Conservation (phyloP, 1,140 invertebrate species). For the Aphelenchoides fujianensis region DNA sequence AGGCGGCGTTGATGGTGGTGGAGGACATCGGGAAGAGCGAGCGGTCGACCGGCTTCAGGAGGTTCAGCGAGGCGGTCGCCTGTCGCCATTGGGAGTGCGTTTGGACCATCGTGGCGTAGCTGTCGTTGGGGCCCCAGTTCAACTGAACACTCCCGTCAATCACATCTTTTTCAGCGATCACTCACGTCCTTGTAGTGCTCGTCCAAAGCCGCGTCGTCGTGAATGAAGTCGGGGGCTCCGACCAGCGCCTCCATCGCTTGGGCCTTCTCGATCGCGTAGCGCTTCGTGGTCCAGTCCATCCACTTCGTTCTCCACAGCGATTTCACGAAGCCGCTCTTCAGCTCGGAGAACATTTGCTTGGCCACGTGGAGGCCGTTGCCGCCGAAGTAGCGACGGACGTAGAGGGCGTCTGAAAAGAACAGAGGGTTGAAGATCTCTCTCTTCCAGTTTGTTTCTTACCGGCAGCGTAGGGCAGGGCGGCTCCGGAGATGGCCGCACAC, state of each 20-base stretch:
- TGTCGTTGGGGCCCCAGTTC: not conserved
- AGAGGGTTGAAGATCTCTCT: too few species aligned
- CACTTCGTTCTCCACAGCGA: not conserved
- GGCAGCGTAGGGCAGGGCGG: too few species aligned
- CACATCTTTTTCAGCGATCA: not conserved
- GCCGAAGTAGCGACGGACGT: not conserved
- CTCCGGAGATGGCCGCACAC: too few species aligned
- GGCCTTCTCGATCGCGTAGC: conserved; percentile 14
- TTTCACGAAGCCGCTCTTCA: conserved; percentile 7
- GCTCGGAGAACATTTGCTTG: conserved; percentile 15
- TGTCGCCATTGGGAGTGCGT: conserved; percentile 15
- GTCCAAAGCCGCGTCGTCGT: conserved; percentile 10
- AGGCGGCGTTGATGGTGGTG: conserved; percentile 14
- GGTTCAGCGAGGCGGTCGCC: not conserved
- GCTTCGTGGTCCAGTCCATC: conserved; percentile 19
- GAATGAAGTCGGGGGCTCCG: conserved; percentile 10
- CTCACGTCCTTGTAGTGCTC: conserved; percentile 27
- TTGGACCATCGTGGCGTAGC: conserved; percentile 20
- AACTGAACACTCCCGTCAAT: conserved; percentile 1
- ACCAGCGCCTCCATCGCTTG: conserved; percentile 16
- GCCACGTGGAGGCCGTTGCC: not conserved
- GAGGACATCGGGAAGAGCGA: conserved; percentile 5
- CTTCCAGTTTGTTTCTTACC: too few species aligned
- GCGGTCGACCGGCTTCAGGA: conserved; percentile 15
- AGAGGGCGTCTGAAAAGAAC: conserved; percentile 8